These are phyloP conservation scores for Astropecten irregularis DNA, from an alignment of 53 echinoderm and acorn worm genomes.

Conservation along the genomic window DNA sequence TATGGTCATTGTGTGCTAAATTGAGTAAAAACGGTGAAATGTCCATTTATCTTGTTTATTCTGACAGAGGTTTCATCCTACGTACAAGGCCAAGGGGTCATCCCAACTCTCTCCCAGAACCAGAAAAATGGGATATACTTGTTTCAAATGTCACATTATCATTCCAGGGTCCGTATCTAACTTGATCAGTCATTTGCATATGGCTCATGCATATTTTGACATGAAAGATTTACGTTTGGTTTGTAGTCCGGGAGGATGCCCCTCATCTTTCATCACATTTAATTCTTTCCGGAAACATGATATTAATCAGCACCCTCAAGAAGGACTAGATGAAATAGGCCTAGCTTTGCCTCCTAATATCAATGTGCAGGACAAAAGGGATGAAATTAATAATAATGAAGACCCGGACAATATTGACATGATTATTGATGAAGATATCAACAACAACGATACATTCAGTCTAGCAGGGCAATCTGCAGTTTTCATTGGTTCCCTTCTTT, in stretches of 20 bases:
- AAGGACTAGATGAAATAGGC: background rate
- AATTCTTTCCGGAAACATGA: slow-evolving; percentile 8
- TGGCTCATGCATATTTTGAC: slow-evolving; percentile 15
- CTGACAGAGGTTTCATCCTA: too few species aligned
- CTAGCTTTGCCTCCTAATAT: background rate
- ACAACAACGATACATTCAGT: background rate
- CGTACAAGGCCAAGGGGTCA: too few species aligned
- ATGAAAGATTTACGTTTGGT: background rate
- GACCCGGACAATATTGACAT: background rate
- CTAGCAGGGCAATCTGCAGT: background rate
- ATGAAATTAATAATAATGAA: background rate
- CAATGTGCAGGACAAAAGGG: background rate
- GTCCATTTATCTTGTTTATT: too few species aligned
- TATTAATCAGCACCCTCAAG: background rate
- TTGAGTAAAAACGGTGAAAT: too few species aligned
- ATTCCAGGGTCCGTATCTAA: background rate
- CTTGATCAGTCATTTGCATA: slow-evolving; percentile 12
- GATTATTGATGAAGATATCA: background rate
- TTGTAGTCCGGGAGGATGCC: slow-evolving; percentile 15
- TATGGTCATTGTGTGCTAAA: too few species aligned
- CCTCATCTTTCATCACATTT: background rate
- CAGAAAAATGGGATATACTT: background rate
- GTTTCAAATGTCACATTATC: background rate
- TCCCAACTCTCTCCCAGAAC: too few species aligned
- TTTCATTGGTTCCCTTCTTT: slow-evolving; percentile 4